A percentile compares a stretch with the other conserved stretches of the same genome.
Evolutionary conservation across 1,140 invertebrate genomes (phyloP).

Genomic region (Bombus terrestris): DNA sequence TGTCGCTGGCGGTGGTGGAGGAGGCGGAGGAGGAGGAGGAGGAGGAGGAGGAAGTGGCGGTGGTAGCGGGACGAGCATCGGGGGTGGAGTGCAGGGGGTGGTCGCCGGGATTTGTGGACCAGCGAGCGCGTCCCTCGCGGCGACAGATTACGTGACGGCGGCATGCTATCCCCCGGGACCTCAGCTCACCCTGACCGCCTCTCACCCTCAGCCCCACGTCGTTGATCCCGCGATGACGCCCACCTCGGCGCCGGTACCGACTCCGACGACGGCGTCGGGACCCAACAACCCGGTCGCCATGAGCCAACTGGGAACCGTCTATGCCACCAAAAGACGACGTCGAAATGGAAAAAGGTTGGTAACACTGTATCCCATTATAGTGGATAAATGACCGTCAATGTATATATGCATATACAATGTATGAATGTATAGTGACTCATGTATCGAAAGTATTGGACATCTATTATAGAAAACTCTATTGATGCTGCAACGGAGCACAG

Average conservation of each 20-base stretch:
- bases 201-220: constrained; percentile 77
- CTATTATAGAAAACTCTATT: background rate
- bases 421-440: background rate
- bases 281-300: constrained; percentile 84
- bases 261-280: constrained; percentile 76
- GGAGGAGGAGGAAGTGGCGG: constrained; percentile 68
- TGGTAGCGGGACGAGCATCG: constrained; percentile 66
- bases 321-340: constrained; percentile 95
- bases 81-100: constrained; percentile 57
- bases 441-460: background rate
- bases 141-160: constrained; percentile 79
- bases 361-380: background rate
- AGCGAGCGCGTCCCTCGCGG: constrained; percentile 70
- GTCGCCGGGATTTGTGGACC: constrained; percentile 77
- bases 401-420: background rate
- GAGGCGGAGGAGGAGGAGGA: constrained; percentile 67
- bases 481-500: too few species aligned
- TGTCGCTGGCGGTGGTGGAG: constrained; percentile 75
- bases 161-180: constrained; percentile 78
- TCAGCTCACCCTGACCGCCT: constrained; percentile 70
- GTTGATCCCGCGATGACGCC: constrained; percentile 75
- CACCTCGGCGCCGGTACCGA: constrained; percentile 75
- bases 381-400: background rate
- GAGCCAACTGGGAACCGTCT: constrained; percentile 96
- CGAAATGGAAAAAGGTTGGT: constrained; percentile 96